Percentiles rank a stretch among this genome's conserved stretches.
Evolutionary conservation across 2,113 vertebrate species (phyloP).

Genomic region (Setophaga coronata): DNA sequence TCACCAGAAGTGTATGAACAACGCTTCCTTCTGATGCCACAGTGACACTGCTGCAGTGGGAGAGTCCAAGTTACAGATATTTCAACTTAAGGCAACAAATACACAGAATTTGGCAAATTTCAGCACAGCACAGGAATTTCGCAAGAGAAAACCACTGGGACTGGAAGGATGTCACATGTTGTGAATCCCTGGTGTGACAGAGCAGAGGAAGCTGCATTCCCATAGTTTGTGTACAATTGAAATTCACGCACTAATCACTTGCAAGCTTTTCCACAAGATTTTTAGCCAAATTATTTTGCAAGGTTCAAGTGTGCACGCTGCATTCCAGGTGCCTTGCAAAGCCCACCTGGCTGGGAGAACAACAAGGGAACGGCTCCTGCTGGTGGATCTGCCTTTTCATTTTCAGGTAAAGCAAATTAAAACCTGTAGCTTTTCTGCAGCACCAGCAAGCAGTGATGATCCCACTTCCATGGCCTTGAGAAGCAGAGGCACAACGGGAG

Average conservation of each 20-base stretch:
- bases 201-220: background rate
- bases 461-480: constrained; percentile 24
- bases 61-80: background rate
- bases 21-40: background rate
- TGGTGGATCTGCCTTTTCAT: background rate
- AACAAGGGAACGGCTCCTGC: background rate
- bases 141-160: rapidly evolving
- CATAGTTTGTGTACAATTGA: no score
- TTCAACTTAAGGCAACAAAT: background rate
- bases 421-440: background rate
- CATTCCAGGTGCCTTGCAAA: background rate
- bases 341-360: background rate
- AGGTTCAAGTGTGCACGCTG: rapidly evolving
- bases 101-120: background rate
- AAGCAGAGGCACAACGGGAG: background rate
- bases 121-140: background rate
- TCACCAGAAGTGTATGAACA: rapidly evolving
- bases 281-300: background rate
- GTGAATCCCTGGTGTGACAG: background rate
- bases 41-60: rapidly evolving
- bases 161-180: rapidly evolving
- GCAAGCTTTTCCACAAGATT: background rate
- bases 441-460: background rate
- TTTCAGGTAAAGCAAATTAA: constrained; percentile 9
- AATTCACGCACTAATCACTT: background rate